phyloP scores from a whole-genome alignment of 2,888 invertebrate genomes.

The Mythimna albipuncta region DNA sequence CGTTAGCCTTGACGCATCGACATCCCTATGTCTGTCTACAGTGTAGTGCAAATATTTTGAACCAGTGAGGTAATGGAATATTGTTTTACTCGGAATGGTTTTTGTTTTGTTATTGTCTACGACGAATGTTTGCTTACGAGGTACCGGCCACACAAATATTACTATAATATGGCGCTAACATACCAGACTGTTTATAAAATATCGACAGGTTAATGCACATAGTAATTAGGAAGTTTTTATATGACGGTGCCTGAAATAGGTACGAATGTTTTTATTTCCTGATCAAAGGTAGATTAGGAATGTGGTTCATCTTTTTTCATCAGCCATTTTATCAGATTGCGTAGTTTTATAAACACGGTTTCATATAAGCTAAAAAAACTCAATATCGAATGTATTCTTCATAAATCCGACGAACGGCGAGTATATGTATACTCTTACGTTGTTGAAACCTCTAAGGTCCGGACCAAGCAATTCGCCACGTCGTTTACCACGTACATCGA shows the following conservation, averaged over 20 bases:
- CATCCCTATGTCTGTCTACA: slow-evolving; percentile 62
- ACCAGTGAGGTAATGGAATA: slow-evolving; percentile 70
- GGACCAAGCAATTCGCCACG: too few species aligned
- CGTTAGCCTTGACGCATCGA: background rate
- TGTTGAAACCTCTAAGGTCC: too few species aligned
- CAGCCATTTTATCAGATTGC: too few species aligned
- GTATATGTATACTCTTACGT: too few species aligned
- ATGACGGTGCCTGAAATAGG: slow-evolving; percentile 19
- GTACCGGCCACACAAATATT: slow-evolving; percentile 45
- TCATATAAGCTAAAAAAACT: background rate
- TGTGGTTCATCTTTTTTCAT: background rate
- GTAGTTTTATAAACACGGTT: background rate
- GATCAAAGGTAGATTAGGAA: slow-evolving; percentile 19
- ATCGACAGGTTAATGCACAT: slow-evolving; percentile 44
- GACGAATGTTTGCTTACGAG: slow-evolving; percentile 48
- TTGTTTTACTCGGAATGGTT: slow-evolving; percentile 69
- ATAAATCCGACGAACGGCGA: too few species aligned
- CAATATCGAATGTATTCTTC: background rate
- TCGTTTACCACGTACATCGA: too few species aligned
- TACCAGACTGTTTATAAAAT: slow-evolving; percentile 49
- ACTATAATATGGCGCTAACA: slow-evolving; percentile 45
- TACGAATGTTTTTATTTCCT: slow-evolving; percentile 7
- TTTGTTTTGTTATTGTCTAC: slow-evolving; percentile 63
- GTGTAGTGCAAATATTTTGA: slow-evolving; percentile 77
- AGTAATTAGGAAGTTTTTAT: slow-evolving; percentile 16